A percentile compares a stretch with the other conserved stretches of the same genome.
Conservation (phyloP, 92 coral and sea anemone genomes). For the Porites evermanni region DNA sequence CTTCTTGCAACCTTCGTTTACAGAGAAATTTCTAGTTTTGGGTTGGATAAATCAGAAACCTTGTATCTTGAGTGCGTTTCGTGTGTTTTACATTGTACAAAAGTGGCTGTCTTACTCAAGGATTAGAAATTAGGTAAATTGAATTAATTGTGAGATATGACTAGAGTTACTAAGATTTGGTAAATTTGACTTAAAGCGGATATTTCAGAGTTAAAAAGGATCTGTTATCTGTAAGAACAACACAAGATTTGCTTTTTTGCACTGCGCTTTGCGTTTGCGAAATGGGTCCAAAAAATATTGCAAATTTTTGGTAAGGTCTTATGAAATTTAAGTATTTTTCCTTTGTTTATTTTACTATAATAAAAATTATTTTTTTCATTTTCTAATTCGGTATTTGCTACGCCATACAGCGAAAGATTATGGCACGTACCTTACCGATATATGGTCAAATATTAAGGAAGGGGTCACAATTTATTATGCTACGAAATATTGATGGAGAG, state of each 20-base stretch:
- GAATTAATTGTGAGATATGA: neutral
- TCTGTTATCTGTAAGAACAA: neutral
- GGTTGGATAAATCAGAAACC: neutral
- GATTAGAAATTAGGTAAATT: neutral
- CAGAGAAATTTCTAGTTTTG: neutral
- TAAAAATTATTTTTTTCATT: neutral
- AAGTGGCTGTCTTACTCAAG: neutral
- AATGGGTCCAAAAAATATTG: too few species aligned
- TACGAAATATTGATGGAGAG: neutral
- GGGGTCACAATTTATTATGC: too few species aligned
- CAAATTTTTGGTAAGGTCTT: neutral
- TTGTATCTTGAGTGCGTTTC: neutral
- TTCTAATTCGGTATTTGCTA: neutral
- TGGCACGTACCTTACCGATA: too few species aligned
- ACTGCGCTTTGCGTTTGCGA: neutral
- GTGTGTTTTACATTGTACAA: neutral
- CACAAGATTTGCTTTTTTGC: neutral
- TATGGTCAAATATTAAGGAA: too few species aligned
- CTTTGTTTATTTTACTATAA: neutral
- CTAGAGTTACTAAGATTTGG: neutral
- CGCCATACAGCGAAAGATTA: too few species aligned
- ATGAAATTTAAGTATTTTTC: neutral
- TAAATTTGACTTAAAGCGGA: neutral
- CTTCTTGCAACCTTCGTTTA: slow-evolving; percentile 8
- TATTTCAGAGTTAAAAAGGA: neutral